Percentiles rank a stretch among this genome's conserved stretches.
Evolutionary conservation across 2,888 invertebrate species (phyloP).

Genomic region (Lysandra bellargus): DNA sequence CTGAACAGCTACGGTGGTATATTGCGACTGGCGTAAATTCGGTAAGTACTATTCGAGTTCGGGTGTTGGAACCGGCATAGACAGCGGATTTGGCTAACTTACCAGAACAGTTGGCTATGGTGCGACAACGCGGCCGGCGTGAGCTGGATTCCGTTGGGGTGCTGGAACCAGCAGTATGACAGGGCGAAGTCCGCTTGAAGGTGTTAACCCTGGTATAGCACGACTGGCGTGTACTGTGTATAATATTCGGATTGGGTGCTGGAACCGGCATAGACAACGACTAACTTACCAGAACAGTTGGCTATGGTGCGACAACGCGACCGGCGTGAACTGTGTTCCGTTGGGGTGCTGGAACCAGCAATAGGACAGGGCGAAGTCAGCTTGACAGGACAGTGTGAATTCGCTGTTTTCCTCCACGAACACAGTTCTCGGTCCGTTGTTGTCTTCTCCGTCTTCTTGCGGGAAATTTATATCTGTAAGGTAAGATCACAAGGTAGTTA

Average conservation of each 20-base stretch:
- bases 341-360: slow-evolving; percentile 76
- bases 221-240: too few species aligned
- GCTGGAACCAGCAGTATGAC: slow-evolving; percentile 72
- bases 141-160: slow-evolving; percentile 66
- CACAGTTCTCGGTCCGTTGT: slow-evolving; percentile 44
- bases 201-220: neutral
- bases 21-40: too few species aligned
- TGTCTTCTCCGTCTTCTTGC: slow-evolving; percentile 35
- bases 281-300: slow-evolving; percentile 59
- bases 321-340: slow-evolving; percentile 64
- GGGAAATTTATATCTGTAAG: slow-evolving; percentile 3
- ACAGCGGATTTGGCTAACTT: slow-evolving; percentile 33
- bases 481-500: neutral
- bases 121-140: slow-evolving; percentile 53
- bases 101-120: slow-evolving; percentile 61
- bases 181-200: slow-evolving; percentile 62
- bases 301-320: slow-evolving; percentile 46
- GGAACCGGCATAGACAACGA: too few species aligned
- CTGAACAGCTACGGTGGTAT: too few species aligned
- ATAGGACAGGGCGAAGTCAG: slow-evolving; percentile 60
- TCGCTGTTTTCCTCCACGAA: slow-evolving; percentile 56
- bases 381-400: slow-evolving; percentile 61
- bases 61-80: too few species aligned
- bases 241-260: too few species aligned
- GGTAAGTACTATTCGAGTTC: too few species aligned